Percentiles rank a stretch among this genome's conserved stretches.
phyloP scores from a whole-genome alignment of 2,113 vertebrate species.

The Donacobius atricapilla region DNA sequence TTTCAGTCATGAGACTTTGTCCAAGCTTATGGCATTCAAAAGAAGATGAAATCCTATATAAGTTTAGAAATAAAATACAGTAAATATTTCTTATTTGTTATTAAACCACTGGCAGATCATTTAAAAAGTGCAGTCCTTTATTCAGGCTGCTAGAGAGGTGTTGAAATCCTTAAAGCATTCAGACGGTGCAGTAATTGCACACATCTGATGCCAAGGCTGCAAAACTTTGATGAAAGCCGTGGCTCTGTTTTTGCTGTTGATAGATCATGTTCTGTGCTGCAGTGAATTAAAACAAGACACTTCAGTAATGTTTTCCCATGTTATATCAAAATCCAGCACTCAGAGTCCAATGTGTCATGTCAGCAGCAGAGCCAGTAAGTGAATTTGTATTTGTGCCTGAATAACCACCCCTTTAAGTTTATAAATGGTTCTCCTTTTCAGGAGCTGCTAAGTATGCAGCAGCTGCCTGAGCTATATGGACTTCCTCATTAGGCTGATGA shows the following conservation, averaged over 20 bases:
- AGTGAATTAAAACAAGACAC: neutral
- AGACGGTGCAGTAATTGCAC: neutral
- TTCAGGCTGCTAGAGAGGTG: neutral
- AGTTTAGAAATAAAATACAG: neutral
- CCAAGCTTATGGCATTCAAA: neutral
- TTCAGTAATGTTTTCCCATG: neutral
- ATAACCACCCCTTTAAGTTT: neutral
- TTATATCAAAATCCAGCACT: neutral
- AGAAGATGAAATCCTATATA: neutral
- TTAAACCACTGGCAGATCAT: neutral
- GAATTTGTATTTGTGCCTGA: neutral
- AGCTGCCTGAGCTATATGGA: neutral
- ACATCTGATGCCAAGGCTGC: neutral
- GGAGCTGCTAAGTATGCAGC: slow-evolving; percentile 38
- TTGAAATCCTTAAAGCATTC: neutral
- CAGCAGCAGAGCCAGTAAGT: neutral
- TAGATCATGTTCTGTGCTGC: neutral
- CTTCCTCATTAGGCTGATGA: slow-evolving; percentile 51
- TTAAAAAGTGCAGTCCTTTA: neutral
- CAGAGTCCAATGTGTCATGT: neutral
- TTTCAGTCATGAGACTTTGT: neutral
- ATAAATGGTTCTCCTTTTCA: neutral
- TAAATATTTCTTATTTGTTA: neutral
- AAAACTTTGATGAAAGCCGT: neutral
- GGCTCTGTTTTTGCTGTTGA: neutral